Evolutionary conservation across 2,888 invertebrate genomes (phyloP).

Genomic region (Drosophila maculinotata): DNA sequence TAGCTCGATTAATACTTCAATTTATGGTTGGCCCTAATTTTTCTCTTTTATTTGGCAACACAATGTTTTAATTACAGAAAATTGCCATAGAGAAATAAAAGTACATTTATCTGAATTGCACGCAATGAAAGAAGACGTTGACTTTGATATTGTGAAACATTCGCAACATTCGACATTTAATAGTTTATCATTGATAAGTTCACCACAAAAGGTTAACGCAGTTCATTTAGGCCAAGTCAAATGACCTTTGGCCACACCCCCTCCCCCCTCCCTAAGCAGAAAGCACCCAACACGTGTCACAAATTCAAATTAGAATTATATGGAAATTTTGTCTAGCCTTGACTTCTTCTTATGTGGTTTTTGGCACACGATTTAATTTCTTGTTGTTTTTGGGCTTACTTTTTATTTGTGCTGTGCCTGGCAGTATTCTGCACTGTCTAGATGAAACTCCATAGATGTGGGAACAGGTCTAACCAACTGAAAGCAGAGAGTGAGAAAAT

Average conservation of each 20-base stretch:
- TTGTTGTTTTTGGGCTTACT: conserved; percentile 83
- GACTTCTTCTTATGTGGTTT: conserved; percentile 3
- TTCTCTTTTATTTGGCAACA: conserved; percentile 10
- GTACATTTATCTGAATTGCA: conserved; percentile 53
- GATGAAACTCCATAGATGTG: conserved; percentile 99
- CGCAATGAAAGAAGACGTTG: conserved; percentile 43
- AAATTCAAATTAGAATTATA: conserved; percentile 27
- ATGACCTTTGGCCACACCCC: conserved; percentile 48
- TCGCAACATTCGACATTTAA: conserved; percentile 8
- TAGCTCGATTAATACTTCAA: conserved; percentile 12
- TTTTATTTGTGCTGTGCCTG: conserved; percentile 98
- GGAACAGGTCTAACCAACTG: conserved; percentile 95
- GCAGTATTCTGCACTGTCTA: conserved; percentile 99
- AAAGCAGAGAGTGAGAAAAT: conserved; percentile 83
- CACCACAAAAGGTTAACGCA: conserved; percentile 49
- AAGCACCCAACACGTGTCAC: conserved; percentile 20
- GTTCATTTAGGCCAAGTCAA: conserved; percentile 27
- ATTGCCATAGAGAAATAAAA: conserved; percentile 24
- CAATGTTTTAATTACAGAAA: conserved; percentile 39
- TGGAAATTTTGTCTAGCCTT: conserved; percentile 14
- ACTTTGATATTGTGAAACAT: conserved; percentile 14
- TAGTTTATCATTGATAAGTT: conserved; percentile 17
- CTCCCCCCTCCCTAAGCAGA: no score
- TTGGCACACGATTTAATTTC: conserved; percentile 29
- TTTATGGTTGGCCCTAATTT: conserved; percentile 17